A percentile compares a stretch with the other conserved stretches of the same genome.
Conservation (phyloP, 2,797 vertebrate species). For the Myotis findleyi region DNA sequence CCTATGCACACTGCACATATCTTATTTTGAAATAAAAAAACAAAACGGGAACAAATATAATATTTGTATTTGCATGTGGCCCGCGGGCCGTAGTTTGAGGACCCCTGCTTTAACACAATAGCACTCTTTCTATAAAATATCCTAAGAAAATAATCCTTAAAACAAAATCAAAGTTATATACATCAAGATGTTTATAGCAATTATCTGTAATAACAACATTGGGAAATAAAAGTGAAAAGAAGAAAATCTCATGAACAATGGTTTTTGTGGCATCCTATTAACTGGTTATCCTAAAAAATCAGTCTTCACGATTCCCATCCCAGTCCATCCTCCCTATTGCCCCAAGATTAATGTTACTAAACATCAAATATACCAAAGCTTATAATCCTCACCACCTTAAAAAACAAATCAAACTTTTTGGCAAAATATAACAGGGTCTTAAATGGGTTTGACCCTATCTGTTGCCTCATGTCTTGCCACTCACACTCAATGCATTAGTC, state of each 20-base stretch:
- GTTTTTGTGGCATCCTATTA: not conserved
- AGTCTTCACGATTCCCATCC: not conserved
- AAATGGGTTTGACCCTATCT: not conserved
- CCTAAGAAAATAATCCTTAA: slow-evolving; percentile 5
- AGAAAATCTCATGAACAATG: not conserved
- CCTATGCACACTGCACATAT: no score
- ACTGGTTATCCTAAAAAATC: slow-evolving; percentile 44
- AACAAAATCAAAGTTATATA: not conserved
- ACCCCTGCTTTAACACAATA: not conserved
- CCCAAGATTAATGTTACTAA: slow-evolving; percentile 20
- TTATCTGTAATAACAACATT: slow-evolving; percentile 36
- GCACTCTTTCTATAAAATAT: slow-evolving; percentile 22
- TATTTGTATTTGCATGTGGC: no score
- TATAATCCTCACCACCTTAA: slow-evolving; percentile 2
- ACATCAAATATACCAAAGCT: slow-evolving; percentile 11
- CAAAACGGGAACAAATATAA: no score
- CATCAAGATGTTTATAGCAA: slow-evolving; percentile 17
- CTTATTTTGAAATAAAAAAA: no score
- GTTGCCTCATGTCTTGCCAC: slow-evolving; percentile 1
- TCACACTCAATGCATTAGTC: not conserved
- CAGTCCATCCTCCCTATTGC: not conserved
- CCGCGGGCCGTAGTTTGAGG: no score
- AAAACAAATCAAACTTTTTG: slow-evolving; percentile 11
- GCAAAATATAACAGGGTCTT: slow-evolving; percentile 23
- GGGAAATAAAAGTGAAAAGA: slow-evolving; percentile 23